Conservation (phyloP, 2,797 vertebrate genomes). For the Heterohyrax brucei region DNA sequence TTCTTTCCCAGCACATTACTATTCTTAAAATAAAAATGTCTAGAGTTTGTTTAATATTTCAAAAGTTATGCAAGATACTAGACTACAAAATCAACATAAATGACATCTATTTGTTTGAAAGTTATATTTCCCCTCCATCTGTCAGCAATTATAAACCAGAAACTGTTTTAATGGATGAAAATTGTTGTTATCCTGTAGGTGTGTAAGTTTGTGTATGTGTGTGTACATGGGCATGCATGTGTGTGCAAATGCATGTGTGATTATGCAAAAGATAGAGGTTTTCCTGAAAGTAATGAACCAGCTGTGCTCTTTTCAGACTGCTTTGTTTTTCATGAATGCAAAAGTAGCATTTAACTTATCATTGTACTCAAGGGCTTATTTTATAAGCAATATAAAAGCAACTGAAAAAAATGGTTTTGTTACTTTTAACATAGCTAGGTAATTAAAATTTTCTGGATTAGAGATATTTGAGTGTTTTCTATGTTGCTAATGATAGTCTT, state of each 20-base stretch:
- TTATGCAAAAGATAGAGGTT: constrained; percentile 61
- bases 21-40: not conserved
- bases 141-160: not conserved
- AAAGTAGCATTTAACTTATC: constrained; percentile 80
- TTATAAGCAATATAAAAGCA: constrained; percentile 81
- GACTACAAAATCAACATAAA: constrained; percentile 35
- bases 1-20: not conserved
- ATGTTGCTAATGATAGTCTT: constrained; percentile 70
- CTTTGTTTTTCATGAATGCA: constrained; percentile 79
- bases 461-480: constrained; percentile 80
- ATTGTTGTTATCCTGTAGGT: not conserved
- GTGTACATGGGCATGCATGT: too few relatives aligned
- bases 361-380: constrained; percentile 81
- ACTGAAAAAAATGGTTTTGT: constrained; percentile 78
- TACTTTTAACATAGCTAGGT: constrained; percentile 74
- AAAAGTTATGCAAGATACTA: constrained; percentile 41
- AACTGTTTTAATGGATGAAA: not conserved
- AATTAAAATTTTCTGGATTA: constrained; percentile 84
- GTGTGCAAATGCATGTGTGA: not conserved
- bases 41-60: not conserved
- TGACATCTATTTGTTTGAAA: not conserved
- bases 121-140: not conserved
- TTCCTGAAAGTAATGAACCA: constrained; percentile 36
- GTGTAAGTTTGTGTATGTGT: not conserved
- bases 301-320: constrained; percentile 66